Base-by-base conservation (phyloP, 2,888 invertebrate species). In the Dicyrtoma fusca region DNA sequence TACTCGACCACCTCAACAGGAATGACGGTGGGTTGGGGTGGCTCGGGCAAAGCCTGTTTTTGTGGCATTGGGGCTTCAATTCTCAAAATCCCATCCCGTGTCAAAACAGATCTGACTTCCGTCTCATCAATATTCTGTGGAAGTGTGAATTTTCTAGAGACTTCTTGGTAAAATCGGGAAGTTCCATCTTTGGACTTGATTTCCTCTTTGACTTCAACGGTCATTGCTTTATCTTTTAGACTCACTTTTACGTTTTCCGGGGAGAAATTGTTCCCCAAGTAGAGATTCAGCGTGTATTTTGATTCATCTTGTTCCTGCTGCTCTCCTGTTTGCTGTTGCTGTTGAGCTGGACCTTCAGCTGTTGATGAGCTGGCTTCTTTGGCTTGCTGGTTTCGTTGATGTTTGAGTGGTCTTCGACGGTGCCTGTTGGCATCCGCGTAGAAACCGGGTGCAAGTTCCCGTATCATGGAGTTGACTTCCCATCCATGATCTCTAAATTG, bases 221-320 rank as follows among this genome's bases (percentile, higher is more conserved):
- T 69, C 5, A 73, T 34, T 42, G 70, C 34, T 4, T 44, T 44
- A 23, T 73, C 73, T 57, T 63, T 73, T 62, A 82, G 64, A 10
- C 76, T 57, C 5, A 82, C 65, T 64, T 80, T 80, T n/a, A 82
- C 74, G 66, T 82, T 79, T 57, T 82, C 82, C 0, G 82, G 81
- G 25, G 77, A 73, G 73, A 80, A 80, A 19, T 76, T 76, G 21
- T 65, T 64, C 1, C 76, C 73, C 47, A 82, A 72, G 63, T 81
- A 80, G 1, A 82, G 21, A 42, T 76, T 79, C 4, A 82, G 44
- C 8, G 72, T 69, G 70, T 79, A 82, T 42, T 79, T 79, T 49
- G 59, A 57, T 8, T 73, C 45, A n/a, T 74, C 66, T 10, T 57
- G 57, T 21, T 70, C 71, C 23, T 63, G 23, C 14, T n/a, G n/a